Base-by-base conservation (phyloP, 2,888 invertebrate genomes). In the Phymatocera aterrima region DNA sequence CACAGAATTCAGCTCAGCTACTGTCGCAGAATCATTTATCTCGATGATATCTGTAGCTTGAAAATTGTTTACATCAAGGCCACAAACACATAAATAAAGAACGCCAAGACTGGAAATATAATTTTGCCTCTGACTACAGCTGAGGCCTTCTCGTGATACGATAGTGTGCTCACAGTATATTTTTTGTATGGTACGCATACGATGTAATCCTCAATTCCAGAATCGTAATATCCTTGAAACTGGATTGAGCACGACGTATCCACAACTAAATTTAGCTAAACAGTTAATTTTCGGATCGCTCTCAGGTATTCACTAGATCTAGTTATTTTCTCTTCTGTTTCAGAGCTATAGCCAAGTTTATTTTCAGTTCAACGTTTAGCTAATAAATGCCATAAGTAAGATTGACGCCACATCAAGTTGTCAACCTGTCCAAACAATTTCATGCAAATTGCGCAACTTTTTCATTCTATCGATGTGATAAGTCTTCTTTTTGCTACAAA, bases 241-340 rank as follows among this genome's bases (percentile, higher is more conserved):
- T 46, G 68, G 46, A 68, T 5, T 15, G 15, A 15, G 28, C 1
- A 24, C 15, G 12, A 68, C 8, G 46, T 46, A 46, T n/a, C 43
- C 15, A n/a, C 43, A 46, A 46, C 68, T 43, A 68, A 46, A 46
- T 46, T 46, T 46, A 68, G 24, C 68, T 6, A 15, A 37, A 37
- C 24, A 68, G 68, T 68, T 46, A 12, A 68, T 68, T 68, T n/a
- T 24, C n/a, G n/a, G 46, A 68, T 28, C 5, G 10, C 28, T 24
- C 24, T 24, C 5, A 43, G 31, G 8, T 15, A 28, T 46, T 46
- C 18, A 68, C 68, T 46, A 2, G 24, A 68, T 64, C 8, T 68
- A 28, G 18, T 72, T 72, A 72, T 72, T 72, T 72, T 72, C 34
- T 34, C 51, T 72, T 48, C 51, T 51, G 34, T 18, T 51, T 48